A percentile compares a stretch with the other conserved stretches of the same genome.
phyloP scores from a whole-genome alignment of 64 coral and sea anemone species.

The Exaiptasia diaphana region DNA sequence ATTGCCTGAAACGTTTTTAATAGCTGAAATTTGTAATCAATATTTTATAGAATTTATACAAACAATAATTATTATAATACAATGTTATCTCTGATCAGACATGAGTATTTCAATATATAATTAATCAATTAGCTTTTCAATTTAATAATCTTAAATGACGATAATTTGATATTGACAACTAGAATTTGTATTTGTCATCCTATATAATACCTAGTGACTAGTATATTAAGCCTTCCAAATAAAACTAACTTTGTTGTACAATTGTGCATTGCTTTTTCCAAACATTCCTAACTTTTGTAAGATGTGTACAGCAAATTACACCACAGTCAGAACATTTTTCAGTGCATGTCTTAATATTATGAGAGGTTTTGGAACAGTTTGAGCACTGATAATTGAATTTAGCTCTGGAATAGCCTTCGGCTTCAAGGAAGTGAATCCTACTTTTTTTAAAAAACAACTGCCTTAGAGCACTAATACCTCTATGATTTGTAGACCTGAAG shows the following conservation, averaged over 20 bases:
- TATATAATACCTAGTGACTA: too few relatives aligned
- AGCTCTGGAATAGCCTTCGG: slow-evolving; percentile 5
- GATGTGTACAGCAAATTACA: slow-evolving; percentile 19
- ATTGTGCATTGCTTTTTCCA: background rate
- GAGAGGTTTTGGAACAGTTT: background rate
- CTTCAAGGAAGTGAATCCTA: slow-evolving; percentile 22
- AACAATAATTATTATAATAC: too few relatives aligned
- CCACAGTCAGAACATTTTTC: slow-evolving; percentile 3
- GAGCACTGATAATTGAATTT: slow-evolving; percentile 13
- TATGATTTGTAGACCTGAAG: slow-evolving; percentile 45
- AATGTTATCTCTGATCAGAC: too few relatives aligned
- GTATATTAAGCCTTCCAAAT: too few relatives aligned
- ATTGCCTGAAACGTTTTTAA: too few relatives aligned
- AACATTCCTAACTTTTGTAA: slow-evolving; percentile 4
- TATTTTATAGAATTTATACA: too few relatives aligned
- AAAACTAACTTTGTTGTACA: slow-evolving; percentile 1
- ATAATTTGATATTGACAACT: too few relatives aligned
- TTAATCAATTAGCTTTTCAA: too few relatives aligned
- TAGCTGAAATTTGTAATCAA: too few relatives aligned
- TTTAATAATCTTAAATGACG: too few relatives aligned
- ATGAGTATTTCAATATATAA: too few relatives aligned
- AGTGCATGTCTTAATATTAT: slow-evolving; percentile 23
- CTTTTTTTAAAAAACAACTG: slow-evolving; percentile 49
- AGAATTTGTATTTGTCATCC: too few relatives aligned
- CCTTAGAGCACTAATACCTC: slow-evolving; percentile 27